Evolutionary conservation across 2,797 vertebrate genomes (phyloP), one percentile per base, ranked within the genome.

Genomic region (Megalops cyprinoides): DNA sequence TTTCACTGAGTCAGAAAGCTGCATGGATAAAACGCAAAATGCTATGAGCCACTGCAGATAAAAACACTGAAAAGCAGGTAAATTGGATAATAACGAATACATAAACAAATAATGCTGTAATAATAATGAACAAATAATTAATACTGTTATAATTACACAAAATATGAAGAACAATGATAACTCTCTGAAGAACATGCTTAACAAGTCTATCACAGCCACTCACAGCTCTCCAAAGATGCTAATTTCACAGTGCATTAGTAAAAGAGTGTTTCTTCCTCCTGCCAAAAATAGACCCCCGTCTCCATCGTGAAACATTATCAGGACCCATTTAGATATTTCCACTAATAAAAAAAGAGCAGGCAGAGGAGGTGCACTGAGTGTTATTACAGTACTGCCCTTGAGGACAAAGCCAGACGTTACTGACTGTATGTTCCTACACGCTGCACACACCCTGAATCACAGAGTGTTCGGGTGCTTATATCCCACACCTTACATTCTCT

Each of bases 301-400:
- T 71, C 67, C 60, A 69, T 79, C 28, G 25, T 23, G 69, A 67
- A 15, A 79, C 31, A n/a, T 71, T 25, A 28, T 71, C 39, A 15
- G 48, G n/a, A 67, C n/a, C 3, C 46, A 12, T 53, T 37, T 67
- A 51, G 65, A 28, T 48, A 67, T 37, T 31, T 65, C 44, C 10
- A 46, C 46, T 42, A 10, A 8, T 49, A 12, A 71, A 53, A 4
- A 39, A 7, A 55, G 8, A 0, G 39, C 10, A 53, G 51, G 18
- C n/a, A n/a, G n/a, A n/a, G n/a, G 51, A 53, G 65, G 39, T 20
- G 65, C 15, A 37, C 23, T 1, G 7, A 20, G 65, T 1, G 6
- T 9, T 28, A 62, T 28, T 31, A 31, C 25, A 28, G 6, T 31
- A 7, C 28, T 58, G 28, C 56, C 28, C 8, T 62, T 62, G 58